Evolutionary conservation across 1,140 invertebrate genomes (phyloP).

Genomic region (Heliconius melpomene): DNA sequence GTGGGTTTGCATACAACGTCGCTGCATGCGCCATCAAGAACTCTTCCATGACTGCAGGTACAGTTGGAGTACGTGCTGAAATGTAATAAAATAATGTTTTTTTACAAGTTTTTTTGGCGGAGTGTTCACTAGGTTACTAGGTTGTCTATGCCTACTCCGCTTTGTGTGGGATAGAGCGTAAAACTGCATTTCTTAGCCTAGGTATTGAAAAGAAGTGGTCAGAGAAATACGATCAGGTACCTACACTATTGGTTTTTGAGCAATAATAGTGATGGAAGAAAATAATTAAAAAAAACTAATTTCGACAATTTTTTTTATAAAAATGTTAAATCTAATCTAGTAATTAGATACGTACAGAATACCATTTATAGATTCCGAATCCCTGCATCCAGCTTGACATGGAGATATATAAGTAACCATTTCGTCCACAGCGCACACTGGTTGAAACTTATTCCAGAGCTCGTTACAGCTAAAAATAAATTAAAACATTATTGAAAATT

Average conservation of each 20-base stretch:
- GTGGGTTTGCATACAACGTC: slow-evolving; percentile 19
- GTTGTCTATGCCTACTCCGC: too few relatives aligned
- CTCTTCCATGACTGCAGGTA: slow-evolving; percentile 30
- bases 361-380: slow-evolving; percentile 27
- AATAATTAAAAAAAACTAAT: too few relatives aligned
- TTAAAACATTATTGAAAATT: neutral
- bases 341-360: slow-evolving; percentile 29
- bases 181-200: too few relatives aligned
- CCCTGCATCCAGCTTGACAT: slow-evolving; percentile 40
- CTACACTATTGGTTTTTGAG: too few relatives aligned
- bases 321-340: neutral
- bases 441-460: slow-evolving; percentile 12
- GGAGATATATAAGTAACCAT: slow-evolving; percentile 39
- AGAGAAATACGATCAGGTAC: too few relatives aligned
- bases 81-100: neutral
- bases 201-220: too few relatives aligned
- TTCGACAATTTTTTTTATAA: too few relatives aligned
- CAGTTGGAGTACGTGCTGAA: slow-evolving; percentile 43
- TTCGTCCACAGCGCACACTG: slow-evolving; percentile 36
- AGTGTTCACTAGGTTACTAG: too few relatives aligned
- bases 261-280: too few relatives aligned
- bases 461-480: slow-evolving; percentile 1
- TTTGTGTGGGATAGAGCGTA: too few relatives aligned
- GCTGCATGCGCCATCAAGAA: slow-evolving; percentile 37
- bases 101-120: too few relatives aligned